Evolutionary conservation across 2,888 invertebrate genomes (phyloP).

Genomic region (Hyposoter didymator): DNA sequence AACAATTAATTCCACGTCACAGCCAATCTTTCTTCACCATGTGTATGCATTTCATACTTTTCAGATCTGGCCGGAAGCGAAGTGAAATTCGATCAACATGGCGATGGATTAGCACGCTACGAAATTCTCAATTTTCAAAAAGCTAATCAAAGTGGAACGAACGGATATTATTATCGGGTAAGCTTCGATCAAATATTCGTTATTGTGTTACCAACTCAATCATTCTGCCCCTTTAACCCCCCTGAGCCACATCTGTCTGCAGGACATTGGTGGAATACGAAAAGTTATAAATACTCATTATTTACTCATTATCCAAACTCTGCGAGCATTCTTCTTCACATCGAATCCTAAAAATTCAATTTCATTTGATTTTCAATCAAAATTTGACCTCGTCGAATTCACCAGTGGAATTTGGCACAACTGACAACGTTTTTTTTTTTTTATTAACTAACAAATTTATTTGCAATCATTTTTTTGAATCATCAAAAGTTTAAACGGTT

Average conservation of each 20-base stretch:
- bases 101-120: conserved; percentile 90
- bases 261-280: too few species aligned
- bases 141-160: conserved; percentile 81
- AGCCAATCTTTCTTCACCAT: background rate
- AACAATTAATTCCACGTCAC: background rate
- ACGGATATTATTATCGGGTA: conserved; percentile 85
- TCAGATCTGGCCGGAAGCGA: conserved; percentile 88
- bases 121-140: conserved; percentile 90
- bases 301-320: too few species aligned
- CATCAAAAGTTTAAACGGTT: background rate
- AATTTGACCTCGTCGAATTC: background rate
- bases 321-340: background rate
- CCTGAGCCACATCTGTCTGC: too few species aligned
- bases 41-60: conserved; percentile 2
- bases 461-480: background rate
- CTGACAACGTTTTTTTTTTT: background rate
- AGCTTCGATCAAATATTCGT: conserved; percentile 66
- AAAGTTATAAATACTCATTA: too few species aligned
- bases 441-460: background rate
- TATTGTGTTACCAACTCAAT: background rate
- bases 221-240: background rate
- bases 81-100: conserved; percentile 89
- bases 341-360: background rate
- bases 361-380: background rate
- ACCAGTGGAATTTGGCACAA: background rate